Evolutionary conservation across 2,797 vertebrate genomes (phyloP).

Genomic region (Brotula barbata): DNA sequence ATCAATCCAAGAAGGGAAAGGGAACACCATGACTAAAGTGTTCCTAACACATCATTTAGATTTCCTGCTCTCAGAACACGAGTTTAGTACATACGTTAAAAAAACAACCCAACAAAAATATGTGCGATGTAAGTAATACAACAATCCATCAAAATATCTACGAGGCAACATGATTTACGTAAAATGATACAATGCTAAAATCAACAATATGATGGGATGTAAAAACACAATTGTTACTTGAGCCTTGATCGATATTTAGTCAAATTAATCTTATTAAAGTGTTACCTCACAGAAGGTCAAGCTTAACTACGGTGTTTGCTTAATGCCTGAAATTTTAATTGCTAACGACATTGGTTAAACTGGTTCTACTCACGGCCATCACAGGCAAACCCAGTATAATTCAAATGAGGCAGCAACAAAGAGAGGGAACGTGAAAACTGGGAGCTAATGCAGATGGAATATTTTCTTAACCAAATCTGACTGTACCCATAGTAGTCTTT

Average conservation of each 20-base stretch:
- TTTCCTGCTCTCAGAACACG: slow-evolving; percentile 16
- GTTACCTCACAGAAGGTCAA: not conserved
- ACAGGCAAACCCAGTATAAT: slow-evolving; percentile 6
- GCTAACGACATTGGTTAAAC: slow-evolving; percentile 18
- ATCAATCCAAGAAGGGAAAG: too few relatives aligned
- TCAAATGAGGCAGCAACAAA: slow-evolving; percentile 32
- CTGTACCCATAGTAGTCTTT: slow-evolving; percentile 6
- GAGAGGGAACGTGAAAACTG: slow-evolving; percentile 28
- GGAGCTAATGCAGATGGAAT: slow-evolving; percentile 12
- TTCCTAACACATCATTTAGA: slow-evolving; percentile 16
- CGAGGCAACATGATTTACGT: too few relatives aligned
- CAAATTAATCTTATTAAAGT: not conserved
- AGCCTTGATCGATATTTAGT: too few relatives aligned
- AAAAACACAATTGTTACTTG: too few relatives aligned
- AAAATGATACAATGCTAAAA: too few relatives aligned
- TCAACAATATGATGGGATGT: too few relatives aligned
- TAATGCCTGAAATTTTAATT: slow-evolving; percentile 9
- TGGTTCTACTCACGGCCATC: not conserved
- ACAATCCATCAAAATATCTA: too few relatives aligned
- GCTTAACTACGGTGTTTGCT: not conserved
- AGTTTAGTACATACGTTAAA: too few relatives aligned
- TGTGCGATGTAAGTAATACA: too few relatives aligned
- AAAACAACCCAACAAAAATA: too few relatives aligned
- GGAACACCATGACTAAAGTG: slow-evolving; percentile 16
- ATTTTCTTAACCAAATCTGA: slow-evolving; percentile 19